These are phyloP conservation scores for Tichodroma muraria DNA, from an alignment of 2,113 vertebrate genomes.

Conservation along the genomic window DNA sequence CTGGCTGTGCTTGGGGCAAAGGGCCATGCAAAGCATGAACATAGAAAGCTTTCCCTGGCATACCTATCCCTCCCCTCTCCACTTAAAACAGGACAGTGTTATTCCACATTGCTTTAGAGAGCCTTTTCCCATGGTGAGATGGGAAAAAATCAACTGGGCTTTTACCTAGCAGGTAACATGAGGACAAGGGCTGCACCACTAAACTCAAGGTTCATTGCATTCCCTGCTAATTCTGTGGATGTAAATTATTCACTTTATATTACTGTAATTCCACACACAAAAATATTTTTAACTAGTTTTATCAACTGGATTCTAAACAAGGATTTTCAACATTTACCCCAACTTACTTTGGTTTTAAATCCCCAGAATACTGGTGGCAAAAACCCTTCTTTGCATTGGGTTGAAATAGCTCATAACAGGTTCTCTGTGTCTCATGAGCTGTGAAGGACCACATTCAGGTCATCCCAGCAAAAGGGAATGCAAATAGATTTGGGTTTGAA, in stretches of 20 bases:
- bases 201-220: background rate
- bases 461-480: background rate
- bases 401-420: background rate
- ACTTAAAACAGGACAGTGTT: background rate
- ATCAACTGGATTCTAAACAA: background rate
- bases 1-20: too few relatives aligned
- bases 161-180: background rate
- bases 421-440: rapidly evolving
- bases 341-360: background rate
- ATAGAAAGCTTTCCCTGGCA: background rate
- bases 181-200: background rate
- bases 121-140: background rate
- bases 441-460: background rate
- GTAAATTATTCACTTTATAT: background rate
- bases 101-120: background rate
- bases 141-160: background rate
- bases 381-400: background rate
- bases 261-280: background rate
- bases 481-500: background rate
- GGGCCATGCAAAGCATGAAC: rapidly evolving
- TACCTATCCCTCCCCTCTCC: background rate
- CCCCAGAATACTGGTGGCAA: background rate
- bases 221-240: background rate
- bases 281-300: background rate
- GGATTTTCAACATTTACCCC: background rate